Conservation (phyloP, 2,113 vertebrate species). For the Ptilorrhoa leucosticta region DNA sequence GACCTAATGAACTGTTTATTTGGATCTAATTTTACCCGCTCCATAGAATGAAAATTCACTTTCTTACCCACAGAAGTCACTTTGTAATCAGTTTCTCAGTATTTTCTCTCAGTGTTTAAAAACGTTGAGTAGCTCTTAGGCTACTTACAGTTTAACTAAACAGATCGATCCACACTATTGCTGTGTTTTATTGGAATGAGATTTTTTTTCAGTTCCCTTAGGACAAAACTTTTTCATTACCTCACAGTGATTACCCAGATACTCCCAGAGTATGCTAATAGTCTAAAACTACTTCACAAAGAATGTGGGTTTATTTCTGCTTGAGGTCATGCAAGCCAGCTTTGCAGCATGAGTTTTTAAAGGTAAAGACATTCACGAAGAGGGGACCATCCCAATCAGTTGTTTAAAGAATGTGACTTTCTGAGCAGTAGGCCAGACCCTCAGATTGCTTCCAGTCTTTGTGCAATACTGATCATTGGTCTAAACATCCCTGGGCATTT, state of each 20-base stretch:
- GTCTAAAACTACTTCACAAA: neutral
- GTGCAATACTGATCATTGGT: fast-evolving
- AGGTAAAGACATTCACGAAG: neutral
- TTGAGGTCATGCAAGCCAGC: neutral
- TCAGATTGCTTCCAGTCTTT: neutral
- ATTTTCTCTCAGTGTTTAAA: neutral
- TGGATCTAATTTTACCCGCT: neutral
- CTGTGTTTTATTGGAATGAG: neutral
- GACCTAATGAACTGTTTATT: neutral
- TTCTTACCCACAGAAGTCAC: neutral
- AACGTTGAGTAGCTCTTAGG: neutral
- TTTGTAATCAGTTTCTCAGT: neutral
- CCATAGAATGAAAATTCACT: neutral
- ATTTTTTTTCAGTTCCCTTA: neutral
- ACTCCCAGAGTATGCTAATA: neutral
- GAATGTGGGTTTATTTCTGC: neutral
- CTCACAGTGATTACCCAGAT: neutral
- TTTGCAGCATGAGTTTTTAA: neutral
- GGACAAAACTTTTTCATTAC: neutral
- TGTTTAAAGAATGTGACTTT: neutral
- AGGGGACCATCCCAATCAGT: neutral
- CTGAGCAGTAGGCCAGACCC: neutral
- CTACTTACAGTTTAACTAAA: neutral
- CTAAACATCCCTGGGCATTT: neutral
- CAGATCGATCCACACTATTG: neutral